Evolutionary conservation across 2,797 vertebrate species (phyloP), one percentile per base, ranked within the genome.

Genomic region (Pipistrellus kuhlii): DNA sequence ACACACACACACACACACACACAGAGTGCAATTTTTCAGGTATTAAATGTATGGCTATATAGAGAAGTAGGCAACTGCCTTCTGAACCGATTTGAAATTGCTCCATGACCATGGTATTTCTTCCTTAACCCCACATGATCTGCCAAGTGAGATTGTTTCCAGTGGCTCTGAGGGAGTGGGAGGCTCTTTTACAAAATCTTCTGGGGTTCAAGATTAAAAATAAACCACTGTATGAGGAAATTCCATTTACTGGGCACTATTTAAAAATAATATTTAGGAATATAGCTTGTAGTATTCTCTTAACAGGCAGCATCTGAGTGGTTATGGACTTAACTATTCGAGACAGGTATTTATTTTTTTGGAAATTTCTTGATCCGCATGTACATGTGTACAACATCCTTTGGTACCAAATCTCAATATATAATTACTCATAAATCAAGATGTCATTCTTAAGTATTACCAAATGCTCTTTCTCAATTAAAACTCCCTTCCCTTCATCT

Each of bases 261-360:
- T 92, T 93, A n/a, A 32, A 95, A 88, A 81, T 62, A 81, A 38
- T 76, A 93, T 81, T 89, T 82, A 62, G 38, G 44, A 93, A 91
- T 62, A 81, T 23, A 55, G 48, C 76, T 93, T 95, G 55, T 53
- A 51, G 8, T 53, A 46, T 71, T 85, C 48, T 91, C 38, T 62
- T 62, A 94, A 87, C 8, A 92, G 77, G 46, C 44, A 91, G 41
- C 12, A 32, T 25, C 62, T 46, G 35, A 53, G 30, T 18, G 25
- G 18, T 89, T 82, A 87, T 1, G 68, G 69, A 72, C 21, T 77
- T 88, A 94, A 88, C 23, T 15, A 48, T 5, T 57, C n/a, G 80
- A 73, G 25, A 87, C 71, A 71, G 27, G 32, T n/a, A 90, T 23
- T 62, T 44, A 23, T 17, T 82, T 95, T 66, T 88, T 86, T 53